phyloP scores from a whole-genome alignment of 2,113 vertebrate species.

The Cephalopterus ornatus region DNA sequence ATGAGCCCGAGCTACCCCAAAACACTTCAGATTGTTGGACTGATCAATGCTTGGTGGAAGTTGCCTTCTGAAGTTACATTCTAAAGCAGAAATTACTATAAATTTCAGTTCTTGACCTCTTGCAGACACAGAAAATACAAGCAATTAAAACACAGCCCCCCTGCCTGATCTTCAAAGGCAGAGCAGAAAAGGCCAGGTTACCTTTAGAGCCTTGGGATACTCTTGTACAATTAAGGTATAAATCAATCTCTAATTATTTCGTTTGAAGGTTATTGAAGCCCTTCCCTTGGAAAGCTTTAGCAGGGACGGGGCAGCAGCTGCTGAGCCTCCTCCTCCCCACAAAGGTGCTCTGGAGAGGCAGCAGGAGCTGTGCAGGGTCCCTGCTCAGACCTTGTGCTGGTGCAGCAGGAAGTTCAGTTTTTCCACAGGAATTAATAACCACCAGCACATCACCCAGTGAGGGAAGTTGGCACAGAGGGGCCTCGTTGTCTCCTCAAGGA shows the following conservation, averaged over 20 bases:
- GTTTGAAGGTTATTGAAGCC: slow-evolving; percentile 62
- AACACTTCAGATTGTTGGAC: fast-evolving
- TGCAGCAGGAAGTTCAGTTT: fast-evolving
- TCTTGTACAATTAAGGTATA: slow-evolving; percentile 39
- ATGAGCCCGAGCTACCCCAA: background rate
- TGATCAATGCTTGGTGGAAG: background rate
- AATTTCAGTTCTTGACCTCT: background rate
- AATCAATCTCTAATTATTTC: slow-evolving; percentile 62
- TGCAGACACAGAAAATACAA: slow-evolving; percentile 28
- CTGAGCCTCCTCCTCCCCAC: slow-evolving; percentile 50
- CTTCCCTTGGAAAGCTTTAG: slow-evolving; percentile 19
- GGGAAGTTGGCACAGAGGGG: fast-evolving
- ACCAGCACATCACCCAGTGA: fast-evolving
- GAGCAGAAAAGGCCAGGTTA: slow-evolving; percentile 8
- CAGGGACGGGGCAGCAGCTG: slow-evolving; percentile 42
- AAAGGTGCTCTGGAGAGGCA: background rate
- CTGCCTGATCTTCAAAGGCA: slow-evolving; percentile 65
- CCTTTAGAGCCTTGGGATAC: slow-evolving; percentile 48
- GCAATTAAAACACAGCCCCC: slow-evolving; percentile 55
- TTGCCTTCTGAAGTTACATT: background rate
- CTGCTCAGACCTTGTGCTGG: fast-evolving
- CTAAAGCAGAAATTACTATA: background rate
- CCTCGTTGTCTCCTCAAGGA: background rate
- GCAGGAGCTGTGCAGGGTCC: background rate
- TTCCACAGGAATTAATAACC: background rate